phyloP scores from a whole-genome alignment of 2,888 invertebrate genomes.

The Eueremaeus valkanovi region DNA sequence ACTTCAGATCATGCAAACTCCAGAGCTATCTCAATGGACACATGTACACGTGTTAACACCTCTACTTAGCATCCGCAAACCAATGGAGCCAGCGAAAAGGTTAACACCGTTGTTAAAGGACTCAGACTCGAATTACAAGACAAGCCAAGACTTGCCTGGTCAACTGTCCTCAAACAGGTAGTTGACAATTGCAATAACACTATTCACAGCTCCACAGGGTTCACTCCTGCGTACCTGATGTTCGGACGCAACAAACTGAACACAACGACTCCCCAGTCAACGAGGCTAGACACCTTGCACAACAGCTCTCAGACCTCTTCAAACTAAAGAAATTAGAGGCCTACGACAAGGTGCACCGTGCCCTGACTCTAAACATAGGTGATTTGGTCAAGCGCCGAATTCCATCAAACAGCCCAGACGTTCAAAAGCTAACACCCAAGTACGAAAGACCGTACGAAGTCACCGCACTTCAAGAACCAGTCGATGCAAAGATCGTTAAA shows the following conservation, averaged over 20 bases:
- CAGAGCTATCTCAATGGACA: background rate
- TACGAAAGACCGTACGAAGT: background rate
- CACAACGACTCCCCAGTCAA: background rate
- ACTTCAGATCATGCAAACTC: background rate
- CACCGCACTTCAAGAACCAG: background rate
- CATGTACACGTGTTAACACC: background rate
- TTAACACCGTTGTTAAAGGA: background rate
- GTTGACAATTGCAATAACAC: slow-evolving; percentile 29
- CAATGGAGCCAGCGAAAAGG: background rate
- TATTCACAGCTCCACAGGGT: slow-evolving; percentile 7
- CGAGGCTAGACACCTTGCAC: background rate
- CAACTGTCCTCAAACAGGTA: background rate
- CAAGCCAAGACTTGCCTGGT: slow-evolving; percentile 16
- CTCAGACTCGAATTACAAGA: background rate
- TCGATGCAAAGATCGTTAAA: background rate
- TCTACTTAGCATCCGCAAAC: slow-evolving; percentile 34
- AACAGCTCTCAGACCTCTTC: background rate
- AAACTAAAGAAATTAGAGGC: background rate
- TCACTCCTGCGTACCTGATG: slow-evolving; percentile 14
- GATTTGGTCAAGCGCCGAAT: background rate
- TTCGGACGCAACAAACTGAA: background rate
- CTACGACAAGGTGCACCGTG: background rate
- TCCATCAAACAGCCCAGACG: background rate
- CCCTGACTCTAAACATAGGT: background rate
- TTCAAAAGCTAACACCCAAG: background rate